Conservation (phyloP, 1,140 invertebrate genomes). For the Marisa cornuarietis region DNA sequence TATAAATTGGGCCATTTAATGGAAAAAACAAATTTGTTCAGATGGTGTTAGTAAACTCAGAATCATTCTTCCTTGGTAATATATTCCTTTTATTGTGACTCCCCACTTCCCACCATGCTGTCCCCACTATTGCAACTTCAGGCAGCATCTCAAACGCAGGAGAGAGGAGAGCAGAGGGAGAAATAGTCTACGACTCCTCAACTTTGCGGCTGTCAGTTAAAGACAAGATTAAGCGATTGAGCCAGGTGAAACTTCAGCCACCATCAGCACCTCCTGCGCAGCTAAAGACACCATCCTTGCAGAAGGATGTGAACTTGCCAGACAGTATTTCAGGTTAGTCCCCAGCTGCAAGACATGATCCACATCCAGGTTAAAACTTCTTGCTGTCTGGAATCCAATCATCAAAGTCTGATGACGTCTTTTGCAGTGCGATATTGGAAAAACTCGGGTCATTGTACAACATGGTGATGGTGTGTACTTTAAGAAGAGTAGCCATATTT, state of each 20-base stretch:
- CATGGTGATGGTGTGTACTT: too few relatives aligned
- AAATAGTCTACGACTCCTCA: slow-evolving; percentile 40
- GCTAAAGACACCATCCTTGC: slow-evolving; percentile 32
- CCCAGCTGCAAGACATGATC: too few relatives aligned
- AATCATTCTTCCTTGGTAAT: neutral
- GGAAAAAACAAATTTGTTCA: neutral
- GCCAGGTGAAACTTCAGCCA: slow-evolving; percentile 21
- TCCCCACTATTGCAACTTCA: neutral
- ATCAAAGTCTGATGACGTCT: too few relatives aligned
- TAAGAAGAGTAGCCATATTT: too few relatives aligned
- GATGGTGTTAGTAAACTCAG: neutral
- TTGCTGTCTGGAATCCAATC: too few relatives aligned
- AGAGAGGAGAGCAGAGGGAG: slow-evolving; percentile 21
- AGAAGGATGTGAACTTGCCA: slow-evolving; percentile 27
- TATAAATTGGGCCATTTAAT: neutral
- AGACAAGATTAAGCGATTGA: slow-evolving; percentile 46
- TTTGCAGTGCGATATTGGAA: too few relatives aligned
- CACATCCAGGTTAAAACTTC: too few relatives aligned
- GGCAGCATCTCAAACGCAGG: neutral
- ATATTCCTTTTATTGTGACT: neutral
- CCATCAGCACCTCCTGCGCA: neutral
- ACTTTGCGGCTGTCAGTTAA: slow-evolving; percentile 41
- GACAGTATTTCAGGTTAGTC: slow-evolving; percentile 21
- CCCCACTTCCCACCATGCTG: neutral
- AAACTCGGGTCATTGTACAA: too few relatives aligned